Conservation (phyloP, 2,797 vertebrate genomes). For the Coregonus sp. region DNA sequence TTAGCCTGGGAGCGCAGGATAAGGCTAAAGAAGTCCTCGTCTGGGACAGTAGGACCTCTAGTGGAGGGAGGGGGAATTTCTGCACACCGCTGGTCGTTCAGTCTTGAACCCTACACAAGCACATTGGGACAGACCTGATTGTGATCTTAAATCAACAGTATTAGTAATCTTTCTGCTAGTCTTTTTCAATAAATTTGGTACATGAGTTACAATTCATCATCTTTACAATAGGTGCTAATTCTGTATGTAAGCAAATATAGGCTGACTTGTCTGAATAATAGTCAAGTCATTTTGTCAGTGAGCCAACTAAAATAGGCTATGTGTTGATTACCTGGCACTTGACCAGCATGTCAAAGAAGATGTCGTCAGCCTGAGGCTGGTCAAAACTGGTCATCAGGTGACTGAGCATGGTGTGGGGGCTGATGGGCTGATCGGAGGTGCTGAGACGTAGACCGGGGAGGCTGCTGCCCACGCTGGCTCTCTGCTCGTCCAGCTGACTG, state of each 20-base stretch:
- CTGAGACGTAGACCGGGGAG: conserved; percentile 87
- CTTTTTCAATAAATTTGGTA: not conserved
- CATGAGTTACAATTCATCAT: not conserved
- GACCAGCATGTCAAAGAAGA: conserved; percentile 92
- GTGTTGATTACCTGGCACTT: conserved; percentile 87
- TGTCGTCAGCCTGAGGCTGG: conserved; percentile 82
- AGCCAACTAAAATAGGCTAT: not conserved
- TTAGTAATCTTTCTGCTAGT: not conserved
- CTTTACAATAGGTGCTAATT: not conserved
- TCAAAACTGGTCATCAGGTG: conserved; percentile 73
- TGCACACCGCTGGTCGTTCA: conserved; percentile 92
- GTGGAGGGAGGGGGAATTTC: conserved; percentile 76
- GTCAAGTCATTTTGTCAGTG: not conserved
- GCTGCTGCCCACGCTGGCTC: conserved; percentile 78
- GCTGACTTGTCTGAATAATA: too few species aligned
- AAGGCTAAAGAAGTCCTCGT: conserved; percentile 95
- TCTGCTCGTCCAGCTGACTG: conserved; percentile 90
- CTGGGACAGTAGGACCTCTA: conserved; percentile 88
- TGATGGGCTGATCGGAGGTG: conserved; percentile 63
- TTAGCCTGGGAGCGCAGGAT: conserved; percentile 92
- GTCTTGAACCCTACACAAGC: conserved; percentile 84
- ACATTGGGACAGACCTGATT: not conserved
- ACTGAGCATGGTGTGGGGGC: conserved; percentile 70
- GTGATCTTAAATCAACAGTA: not conserved
- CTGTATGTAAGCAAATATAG: not conserved